phyloP scores from a whole-genome alignment of 1,140 invertebrate genomes.

The Leptinotarsa undecemlineata region DNA sequence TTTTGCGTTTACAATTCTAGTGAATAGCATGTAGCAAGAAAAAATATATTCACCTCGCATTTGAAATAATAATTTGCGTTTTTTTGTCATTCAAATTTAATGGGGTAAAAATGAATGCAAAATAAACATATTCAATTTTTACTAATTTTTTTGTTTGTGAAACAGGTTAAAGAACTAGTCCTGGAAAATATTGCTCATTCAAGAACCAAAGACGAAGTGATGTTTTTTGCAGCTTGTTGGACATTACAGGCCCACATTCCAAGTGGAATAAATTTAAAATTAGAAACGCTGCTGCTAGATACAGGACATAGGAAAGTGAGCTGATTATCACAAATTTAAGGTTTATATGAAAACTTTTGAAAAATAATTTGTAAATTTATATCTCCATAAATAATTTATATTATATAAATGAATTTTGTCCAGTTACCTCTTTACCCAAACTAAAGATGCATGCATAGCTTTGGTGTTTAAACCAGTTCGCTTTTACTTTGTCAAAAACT shows the following conservation, averaged over 20 bases:
- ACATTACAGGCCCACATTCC: background rate
- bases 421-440: background rate
- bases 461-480: background rate
- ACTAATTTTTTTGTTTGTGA: no score
- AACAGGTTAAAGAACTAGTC: conserved; percentile 34
- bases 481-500: no score
- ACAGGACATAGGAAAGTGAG: background rate
- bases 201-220: conserved; percentile 47
- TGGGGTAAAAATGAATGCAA: no score
- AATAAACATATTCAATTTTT: no score
- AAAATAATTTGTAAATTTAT: background rate
- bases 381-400: background rate
- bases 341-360: background rate
- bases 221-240: conserved; percentile 50
- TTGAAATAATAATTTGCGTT: no score
- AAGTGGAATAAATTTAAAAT: background rate
- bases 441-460: background rate
- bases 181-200: conserved; percentile 51
- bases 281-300: background rate
- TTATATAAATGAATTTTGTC: background rate
- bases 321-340: background rate
- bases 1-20: background rate
- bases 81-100: no score
- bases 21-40: no score
- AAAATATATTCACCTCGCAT: no score